Evolutionary conservation across 2,113 vertebrate genomes (phyloP), one percentile per base, ranked within the genome.

Genomic region (Atherinomorus stipes): DNA sequence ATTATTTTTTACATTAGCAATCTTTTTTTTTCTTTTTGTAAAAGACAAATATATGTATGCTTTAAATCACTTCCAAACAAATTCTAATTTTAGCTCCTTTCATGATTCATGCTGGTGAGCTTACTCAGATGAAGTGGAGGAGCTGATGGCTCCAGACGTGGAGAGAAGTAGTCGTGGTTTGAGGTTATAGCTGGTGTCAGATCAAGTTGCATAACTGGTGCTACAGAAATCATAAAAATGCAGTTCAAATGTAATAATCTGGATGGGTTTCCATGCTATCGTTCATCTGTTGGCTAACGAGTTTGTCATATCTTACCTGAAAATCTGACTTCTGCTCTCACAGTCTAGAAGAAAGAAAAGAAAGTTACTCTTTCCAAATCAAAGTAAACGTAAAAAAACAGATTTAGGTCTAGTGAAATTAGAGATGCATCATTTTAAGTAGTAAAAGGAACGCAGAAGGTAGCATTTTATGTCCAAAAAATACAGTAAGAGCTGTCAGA

Each of bases 341-440:
- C 59, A 60, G 89, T 93, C 93, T 94, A 67, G n/a, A 85, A 89
- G 23, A 71, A 56, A 74, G 23, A 73, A 26, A 44, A 47, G 5
- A 12, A 11, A 9, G 2, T 22, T 21, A 23, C 15, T 42, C 13
- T 42, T 42, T 42, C 13, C 16, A 15, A 16, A 42, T 42, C 12
- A 42, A 42, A 42, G 7, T 15, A 19, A 47, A 1, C 44, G 19
- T 16, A 45, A 19, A 45, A n/a, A 7, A 34, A 8, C 31, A 34
- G 8, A 34, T 34, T 34, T 1, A 34, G 9, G 31, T 34, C 7
- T 3, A 31, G 7, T 31, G 7, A 31, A 31, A 3, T 31, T 4
- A 31, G 28, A 31, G 7, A 31, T 31, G 28, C 28, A 31, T 7
- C 3, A 31, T 31, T 31, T 31, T 3, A 7, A 31, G 28, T 7